These are phyloP conservation scores for Venusia cambrica DNA, from an alignment of 2,888 invertebrate species.

Conservation along the genomic window DNA sequence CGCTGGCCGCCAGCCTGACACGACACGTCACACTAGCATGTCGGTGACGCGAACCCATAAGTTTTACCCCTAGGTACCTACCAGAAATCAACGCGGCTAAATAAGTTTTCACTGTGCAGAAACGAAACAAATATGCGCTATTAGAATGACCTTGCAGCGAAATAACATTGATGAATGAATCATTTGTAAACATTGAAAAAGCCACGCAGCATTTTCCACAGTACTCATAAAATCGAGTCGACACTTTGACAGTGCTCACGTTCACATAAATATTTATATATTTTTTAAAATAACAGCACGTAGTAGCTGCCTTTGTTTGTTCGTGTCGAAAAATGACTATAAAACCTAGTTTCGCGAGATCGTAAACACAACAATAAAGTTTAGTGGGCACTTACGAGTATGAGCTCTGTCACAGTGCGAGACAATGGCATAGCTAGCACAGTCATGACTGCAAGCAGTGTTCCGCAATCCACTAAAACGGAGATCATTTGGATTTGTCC, in stretches of 20 bases:
- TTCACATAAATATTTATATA: slow-evolving; percentile 23
- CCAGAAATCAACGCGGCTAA: no score
- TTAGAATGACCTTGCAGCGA: slow-evolving; percentile 1
- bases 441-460: no score
- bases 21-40: no score
- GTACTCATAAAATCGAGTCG: slow-evolving; percentile 3
- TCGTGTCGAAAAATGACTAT: slow-evolving; percentile 41
- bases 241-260: slow-evolving; percentile 3
- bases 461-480: no score
- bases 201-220: slow-evolving; percentile 12
- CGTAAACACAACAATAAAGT: slow-evolving; percentile 72
- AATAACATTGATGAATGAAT: slow-evolving; percentile 1
- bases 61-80: no score
- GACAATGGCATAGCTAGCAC: slow-evolving; percentile 5
- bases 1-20: no score
- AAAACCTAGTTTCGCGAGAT: slow-evolving; percentile 46
- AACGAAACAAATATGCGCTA: no score
- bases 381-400: slow-evolving; percentile 64
- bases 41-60: no score
- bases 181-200: slow-evolving; percentile 1
- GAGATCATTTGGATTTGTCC: no score
- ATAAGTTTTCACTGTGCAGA: no score
- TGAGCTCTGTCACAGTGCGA: slow-evolving; percentile 38
- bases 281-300: slow-evolving; percentile 27
- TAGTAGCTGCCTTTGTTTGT: slow-evolving; percentile 34